Evolutionary conservation across 2,113 vertebrate species (phyloP).

Genomic region (Chaetura pelagica): DNA sequence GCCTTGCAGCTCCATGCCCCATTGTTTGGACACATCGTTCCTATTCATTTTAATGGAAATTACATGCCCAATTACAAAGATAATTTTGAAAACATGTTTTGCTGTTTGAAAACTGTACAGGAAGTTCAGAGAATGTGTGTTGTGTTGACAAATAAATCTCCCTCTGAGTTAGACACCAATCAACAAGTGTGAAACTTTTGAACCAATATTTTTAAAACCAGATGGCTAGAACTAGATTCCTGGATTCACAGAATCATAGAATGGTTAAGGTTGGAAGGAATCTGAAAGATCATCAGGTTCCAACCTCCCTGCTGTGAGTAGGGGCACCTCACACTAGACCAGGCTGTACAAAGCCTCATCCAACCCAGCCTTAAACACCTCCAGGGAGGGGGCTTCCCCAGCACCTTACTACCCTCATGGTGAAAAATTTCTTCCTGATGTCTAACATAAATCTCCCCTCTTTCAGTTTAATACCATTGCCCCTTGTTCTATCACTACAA

Average conservation of each 20-base stretch:
- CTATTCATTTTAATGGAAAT: slow-evolving; percentile 34
- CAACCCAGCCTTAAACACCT: no score
- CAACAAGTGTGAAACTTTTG: slow-evolving; percentile 1
- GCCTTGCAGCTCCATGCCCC: not conserved
- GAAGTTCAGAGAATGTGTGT: slow-evolving; percentile 9
- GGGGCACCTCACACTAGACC: no score
- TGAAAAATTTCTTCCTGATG: no score
- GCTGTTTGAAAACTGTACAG: not conserved
- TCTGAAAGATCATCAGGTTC: no score
- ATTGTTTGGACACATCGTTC: not conserved
- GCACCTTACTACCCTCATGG: no score
- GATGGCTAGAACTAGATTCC: not conserved
- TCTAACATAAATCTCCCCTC: no score
- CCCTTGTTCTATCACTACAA: no score
- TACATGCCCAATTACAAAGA: not conserved
- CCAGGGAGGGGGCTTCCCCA: no score
- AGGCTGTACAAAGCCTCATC: no score
- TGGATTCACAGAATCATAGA: not conserved
- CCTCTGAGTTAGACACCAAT: slow-evolving; percentile 6
- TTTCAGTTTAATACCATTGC: no score
- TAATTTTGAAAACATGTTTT: slow-evolving; percentile 50
- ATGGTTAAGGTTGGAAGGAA: no score
- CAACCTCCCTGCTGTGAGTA: no score
- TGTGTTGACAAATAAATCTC: slow-evolving; percentile 40
- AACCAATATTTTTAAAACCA: slow-evolving; percentile 3